A percentile compares a stretch with the other conserved stretches of the same genome.
These are phyloP conservation scores for Drosophila multiciliata DNA, from an alignment of 2,888 invertebrate genomes.

Conservation along the genomic window DNA sequence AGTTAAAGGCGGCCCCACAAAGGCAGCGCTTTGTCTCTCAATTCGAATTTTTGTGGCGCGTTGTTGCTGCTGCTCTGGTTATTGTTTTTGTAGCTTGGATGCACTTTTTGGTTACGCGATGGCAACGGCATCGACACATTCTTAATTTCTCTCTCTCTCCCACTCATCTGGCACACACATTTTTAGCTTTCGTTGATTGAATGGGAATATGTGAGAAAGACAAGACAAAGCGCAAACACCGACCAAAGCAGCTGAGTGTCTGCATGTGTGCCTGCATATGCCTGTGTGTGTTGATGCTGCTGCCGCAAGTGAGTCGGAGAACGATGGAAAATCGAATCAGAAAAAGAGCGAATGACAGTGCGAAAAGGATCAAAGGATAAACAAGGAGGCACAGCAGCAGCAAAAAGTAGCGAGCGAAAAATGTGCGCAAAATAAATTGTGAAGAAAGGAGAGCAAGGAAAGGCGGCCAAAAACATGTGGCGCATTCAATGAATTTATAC, in stretches of 20 bases:
- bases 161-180: slow-evolving; percentile 67
- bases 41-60: slow-evolving; percentile 30
- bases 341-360: slow-evolving; percentile 61
- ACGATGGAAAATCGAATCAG: slow-evolving; percentile 74
- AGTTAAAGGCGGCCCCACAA: slow-evolving; percentile 35
- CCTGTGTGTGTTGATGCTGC: slow-evolving; percentile 51
- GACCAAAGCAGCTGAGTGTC: slow-evolving; percentile 68
- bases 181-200: slow-evolving; percentile 61
- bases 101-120: slow-evolving; percentile 52
- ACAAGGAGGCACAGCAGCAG: slow-evolving; percentile 54
- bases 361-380: slow-evolving; percentile 74
- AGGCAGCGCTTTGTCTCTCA: slow-evolving; percentile 44
- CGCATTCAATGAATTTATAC: slow-evolving; percentile 68
- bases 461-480: slow-evolving; percentile 74
- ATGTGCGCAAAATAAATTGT: slow-evolving; percentile 65
- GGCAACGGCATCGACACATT: slow-evolving; percentile 20
- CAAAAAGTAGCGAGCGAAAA: slow-evolving; percentile 47
- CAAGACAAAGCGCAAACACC: slow-evolving; percentile 40
- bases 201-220: slow-evolving; percentile 42
- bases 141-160: slow-evolving; percentile 26
- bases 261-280: slow-evolving; percentile 11
- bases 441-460: slow-evolving; percentile 27
- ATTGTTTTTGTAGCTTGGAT: slow-evolving; percentile 20
- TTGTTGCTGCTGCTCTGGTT: background rate
- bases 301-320: slow-evolving; percentile 34